Conservation (phyloP, 2,113 vertebrate genomes). For the Orthonyx spaldingii region DNA sequence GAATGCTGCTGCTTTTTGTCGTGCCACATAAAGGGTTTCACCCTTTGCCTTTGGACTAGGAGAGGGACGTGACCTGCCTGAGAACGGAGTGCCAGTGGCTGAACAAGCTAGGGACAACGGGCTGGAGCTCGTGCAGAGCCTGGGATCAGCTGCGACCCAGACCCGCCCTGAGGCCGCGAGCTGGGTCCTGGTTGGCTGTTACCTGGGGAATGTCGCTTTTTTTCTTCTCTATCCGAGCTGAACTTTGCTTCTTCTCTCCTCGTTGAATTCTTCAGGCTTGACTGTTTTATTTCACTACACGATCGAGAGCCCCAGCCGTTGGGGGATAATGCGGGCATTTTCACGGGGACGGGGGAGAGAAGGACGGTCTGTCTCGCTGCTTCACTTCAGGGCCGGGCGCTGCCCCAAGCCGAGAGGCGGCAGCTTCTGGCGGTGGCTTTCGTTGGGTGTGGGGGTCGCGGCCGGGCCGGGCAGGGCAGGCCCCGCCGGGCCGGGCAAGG, state of each 20-base stretch:
- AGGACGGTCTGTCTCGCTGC: rapidly evolving
- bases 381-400: rapidly evolving
- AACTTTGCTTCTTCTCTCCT: not conserved
- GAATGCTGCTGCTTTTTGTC: not conserved
- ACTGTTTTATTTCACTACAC: not conserved
- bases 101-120: rapidly evolving
- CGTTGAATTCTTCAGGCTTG: not conserved
- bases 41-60: not conserved
- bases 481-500: no score
- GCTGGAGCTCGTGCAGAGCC: not conserved
- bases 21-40: rapidly evolving
- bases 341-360: rapidly evolving
- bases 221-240: no score
- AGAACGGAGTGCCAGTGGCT: rapidly evolving
- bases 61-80: not conserved
- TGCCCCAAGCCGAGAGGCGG: rapidly evolving
- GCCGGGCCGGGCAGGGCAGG: no score
- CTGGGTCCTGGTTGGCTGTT: not conserved
- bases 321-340: rapidly evolving
- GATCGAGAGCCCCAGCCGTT: rapidly evolving
- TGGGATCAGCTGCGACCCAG: not conserved
- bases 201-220: rapidly evolving
- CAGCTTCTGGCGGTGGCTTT: no score
- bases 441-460: not conserved
- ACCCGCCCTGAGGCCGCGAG: rapidly evolving